These are phyloP conservation scores for Machimus atricapillus DNA, from an alignment of 2,888 invertebrate species.

Conservation along the genomic window DNA sequence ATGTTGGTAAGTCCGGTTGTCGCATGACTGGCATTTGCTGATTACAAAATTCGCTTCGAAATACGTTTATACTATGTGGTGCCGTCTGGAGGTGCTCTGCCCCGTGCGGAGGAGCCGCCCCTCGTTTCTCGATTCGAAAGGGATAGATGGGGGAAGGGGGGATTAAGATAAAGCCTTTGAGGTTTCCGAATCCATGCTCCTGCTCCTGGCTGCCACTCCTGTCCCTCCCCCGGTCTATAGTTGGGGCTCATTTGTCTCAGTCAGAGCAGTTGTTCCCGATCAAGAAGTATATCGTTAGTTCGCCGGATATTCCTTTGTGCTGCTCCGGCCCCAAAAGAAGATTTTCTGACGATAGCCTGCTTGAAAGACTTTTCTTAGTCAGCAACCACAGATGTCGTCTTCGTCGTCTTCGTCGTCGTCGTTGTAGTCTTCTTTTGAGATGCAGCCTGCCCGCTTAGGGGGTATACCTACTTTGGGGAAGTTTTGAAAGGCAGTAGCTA, in stretches of 20 bases:
- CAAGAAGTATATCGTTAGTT: constrained; percentile 15
- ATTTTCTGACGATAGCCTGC: constrained; percentile 12
- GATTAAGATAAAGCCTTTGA: not conserved
- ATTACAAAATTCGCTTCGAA: constrained; percentile 23
- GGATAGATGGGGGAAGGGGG: not conserved
- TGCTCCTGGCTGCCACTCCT: not conserved
- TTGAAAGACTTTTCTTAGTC: constrained; percentile 17
- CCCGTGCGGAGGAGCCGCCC: not conserved
- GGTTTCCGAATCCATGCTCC: not conserved
- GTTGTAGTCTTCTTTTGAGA: not conserved
- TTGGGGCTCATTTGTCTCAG: constrained; percentile 3
- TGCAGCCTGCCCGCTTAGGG: not conserved
- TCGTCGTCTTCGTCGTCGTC: not conserved
- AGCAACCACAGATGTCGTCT: not conserved
- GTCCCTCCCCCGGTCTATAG: not conserved
- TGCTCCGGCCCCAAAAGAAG: not conserved
- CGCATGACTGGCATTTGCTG: constrained; percentile 41
- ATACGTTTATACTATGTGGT: not conserved
- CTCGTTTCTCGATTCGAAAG: not conserved
- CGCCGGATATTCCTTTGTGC: constrained; percentile 30
- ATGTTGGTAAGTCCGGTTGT: constrained; percentile 40
- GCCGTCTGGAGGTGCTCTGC: not conserved
- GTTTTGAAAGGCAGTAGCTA: not conserved
- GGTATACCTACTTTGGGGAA: not conserved
- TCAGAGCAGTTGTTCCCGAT: not conserved